These are phyloP conservation scores for Rutilus rutilus DNA, from an alignment of 2,113 vertebrate genomes.

Conservation along the genomic window DNA sequence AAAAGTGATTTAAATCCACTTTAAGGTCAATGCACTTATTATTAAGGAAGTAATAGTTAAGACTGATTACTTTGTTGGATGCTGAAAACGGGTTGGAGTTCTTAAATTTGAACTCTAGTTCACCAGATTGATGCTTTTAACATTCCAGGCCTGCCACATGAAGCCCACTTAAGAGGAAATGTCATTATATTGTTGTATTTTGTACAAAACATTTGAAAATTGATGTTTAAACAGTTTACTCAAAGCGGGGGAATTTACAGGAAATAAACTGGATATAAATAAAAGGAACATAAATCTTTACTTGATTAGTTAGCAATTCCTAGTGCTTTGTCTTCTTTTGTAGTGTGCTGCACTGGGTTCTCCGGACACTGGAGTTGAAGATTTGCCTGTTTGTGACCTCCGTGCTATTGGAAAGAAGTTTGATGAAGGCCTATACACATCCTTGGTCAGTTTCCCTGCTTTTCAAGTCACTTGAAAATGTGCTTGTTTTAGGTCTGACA, in stretches of 20 bases:
- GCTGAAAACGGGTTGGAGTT: no score
- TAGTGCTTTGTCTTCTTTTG: conserved; percentile 23
- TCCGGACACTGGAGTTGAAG: conserved; percentile 66
- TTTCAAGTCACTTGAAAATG: neutral
- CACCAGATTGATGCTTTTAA: no score
- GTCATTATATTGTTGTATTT: neutral
- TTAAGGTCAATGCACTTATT: no score
- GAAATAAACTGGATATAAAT: neutral
- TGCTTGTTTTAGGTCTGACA: neutral
- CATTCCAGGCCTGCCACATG: neutral
- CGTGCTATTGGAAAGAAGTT: conserved; percentile 84
- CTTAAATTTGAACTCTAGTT: no score
- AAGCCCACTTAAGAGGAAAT: neutral
- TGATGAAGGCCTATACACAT: conserved; percentile 85
- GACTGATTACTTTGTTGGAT: no score
- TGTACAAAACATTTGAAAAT: neutral
- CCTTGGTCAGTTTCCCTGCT: conserved; percentile 77
- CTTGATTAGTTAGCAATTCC: neutral
- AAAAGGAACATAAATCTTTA: neutral
- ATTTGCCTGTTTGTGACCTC: conserved; percentile 80
- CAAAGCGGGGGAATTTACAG: neutral
- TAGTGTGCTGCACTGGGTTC: conserved; percentile 77
- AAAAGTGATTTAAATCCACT: no score
- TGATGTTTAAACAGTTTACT: neutral
- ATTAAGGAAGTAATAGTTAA: no score